These are phyloP conservation scores for Polylopha cassiicola DNA, from an alignment of 2,888 invertebrate species.

Conservation along the genomic window DNA sequence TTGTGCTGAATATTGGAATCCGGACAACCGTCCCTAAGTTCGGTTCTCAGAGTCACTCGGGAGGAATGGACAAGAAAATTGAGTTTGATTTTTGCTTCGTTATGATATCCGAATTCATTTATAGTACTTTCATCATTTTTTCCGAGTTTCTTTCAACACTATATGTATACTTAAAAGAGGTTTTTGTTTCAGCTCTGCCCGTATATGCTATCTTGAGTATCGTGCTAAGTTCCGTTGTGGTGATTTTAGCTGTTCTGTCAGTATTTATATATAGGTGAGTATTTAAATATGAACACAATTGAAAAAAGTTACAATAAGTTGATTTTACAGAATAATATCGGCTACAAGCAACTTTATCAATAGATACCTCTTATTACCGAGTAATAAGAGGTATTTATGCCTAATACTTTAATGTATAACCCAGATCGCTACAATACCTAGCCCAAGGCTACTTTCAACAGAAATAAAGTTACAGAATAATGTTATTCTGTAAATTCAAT, in stretches of 20 bases:
- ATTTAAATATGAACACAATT: neutral
- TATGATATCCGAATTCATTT: too few relatives aligned
- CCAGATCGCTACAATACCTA: too few relatives aligned
- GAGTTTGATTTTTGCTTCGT: constrained; percentile 7
- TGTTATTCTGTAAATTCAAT: neutral
- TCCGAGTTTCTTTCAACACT: too few relatives aligned
- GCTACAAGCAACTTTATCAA: too few relatives aligned
- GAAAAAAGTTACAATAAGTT: neutral
- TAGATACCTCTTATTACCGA: too few relatives aligned
- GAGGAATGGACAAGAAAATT: constrained; percentile 1
- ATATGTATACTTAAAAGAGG: too few relatives aligned
- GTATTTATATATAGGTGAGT: constrained; percentile 88
- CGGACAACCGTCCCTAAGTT: constrained; percentile 9
- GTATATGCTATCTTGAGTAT: constrained; percentile 92
- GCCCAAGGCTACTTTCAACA: too few relatives aligned
- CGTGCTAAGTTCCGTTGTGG: constrained; percentile 86
- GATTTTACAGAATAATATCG: neutral
- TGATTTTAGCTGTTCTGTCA: constrained; percentile 79
- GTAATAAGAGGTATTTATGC: too few relatives aligned
- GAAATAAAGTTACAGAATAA: neutral
- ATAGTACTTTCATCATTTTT: too few relatives aligned
- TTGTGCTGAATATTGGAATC: constrained; percentile 9
- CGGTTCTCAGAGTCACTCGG: neutral
- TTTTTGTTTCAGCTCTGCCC: constrained; percentile 82
- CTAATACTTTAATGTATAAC: too few relatives aligned